A percentile compares a stretch with the other conserved stretches of the same genome.
Evolutionary conservation across 35 echinoderm and acorn worm species (phyloP).

Genomic region (Ptychodera flava): DNA sequence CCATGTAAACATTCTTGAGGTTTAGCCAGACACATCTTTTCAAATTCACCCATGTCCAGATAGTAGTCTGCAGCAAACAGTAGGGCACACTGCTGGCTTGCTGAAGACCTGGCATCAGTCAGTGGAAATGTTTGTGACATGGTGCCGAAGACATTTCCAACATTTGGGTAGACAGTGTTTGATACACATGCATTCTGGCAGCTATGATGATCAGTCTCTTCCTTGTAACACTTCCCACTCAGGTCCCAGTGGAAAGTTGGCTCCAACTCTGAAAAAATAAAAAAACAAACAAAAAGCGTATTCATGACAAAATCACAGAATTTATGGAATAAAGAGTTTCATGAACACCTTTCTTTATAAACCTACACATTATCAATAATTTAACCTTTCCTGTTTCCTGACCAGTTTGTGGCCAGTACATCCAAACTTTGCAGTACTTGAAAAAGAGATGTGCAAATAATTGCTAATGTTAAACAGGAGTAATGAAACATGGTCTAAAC

Average conservation of each 20-base stretch:
- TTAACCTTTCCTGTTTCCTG: too few species aligned
- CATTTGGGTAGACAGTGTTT: slow-evolving; percentile 17
- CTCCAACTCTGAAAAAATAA: slow-evolving; percentile 30
- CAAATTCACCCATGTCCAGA: slow-evolving; percentile 40
- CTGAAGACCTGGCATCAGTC: slow-evolving; percentile 3
- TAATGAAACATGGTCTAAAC: too few species aligned
- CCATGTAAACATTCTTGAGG: slow-evolving; percentile 43
- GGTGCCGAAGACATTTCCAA: slow-evolving; percentile 24
- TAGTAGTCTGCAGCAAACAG: slow-evolving; percentile 22
- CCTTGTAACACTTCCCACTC: slow-evolving; percentile 58
- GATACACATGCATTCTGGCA: slow-evolving; percentile 36
- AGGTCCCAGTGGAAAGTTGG: slow-evolving; percentile 72
- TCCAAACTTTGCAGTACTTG: too few species aligned
- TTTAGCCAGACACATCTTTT: slow-evolving; percentile 50
- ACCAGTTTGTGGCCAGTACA: too few species aligned
- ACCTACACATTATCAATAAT: too few species aligned
- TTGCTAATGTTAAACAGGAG: too few species aligned
- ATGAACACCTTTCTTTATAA: too few species aligned
- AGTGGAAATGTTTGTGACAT: neutral
- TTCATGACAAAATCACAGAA: neutral
- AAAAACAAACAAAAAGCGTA: slow-evolving; percentile 3
- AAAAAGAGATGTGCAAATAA: too few species aligned
- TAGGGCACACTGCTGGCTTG: slow-evolving; percentile 35
- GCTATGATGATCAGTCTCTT: slow-evolving; percentile 34
- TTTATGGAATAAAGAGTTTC: neutral